Base-by-base conservation (phyloP, 2,797 vertebrate genomes). In the Bovichtus diacanthus region DNA sequence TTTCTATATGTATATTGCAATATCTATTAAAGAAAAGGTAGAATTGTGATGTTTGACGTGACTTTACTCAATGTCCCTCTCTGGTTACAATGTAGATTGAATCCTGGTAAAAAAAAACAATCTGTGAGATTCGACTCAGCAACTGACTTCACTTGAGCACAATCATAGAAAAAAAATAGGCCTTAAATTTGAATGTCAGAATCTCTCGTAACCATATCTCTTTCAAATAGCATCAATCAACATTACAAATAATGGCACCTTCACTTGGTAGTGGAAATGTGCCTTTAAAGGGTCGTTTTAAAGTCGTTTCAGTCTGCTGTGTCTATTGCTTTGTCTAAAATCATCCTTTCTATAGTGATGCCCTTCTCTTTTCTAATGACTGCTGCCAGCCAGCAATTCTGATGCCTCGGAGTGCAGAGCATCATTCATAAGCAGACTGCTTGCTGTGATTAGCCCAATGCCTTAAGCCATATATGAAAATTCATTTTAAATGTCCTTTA, bases 381-480 rank as follows among this genome's bases (percentile, higher is more conserved):
- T 85, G 80, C 92, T 86, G 82, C 86, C 80, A 88, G 84, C 74
- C 72, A 66, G 76, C 47, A 49, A 64, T 58, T 77, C 75, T 64
- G 76, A 87, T 81, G 83, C 80, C 86, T 83, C 53, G 2, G 23
- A 84, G 88, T 83, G 71, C 68, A 75, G 39, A 71, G 84, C 85
- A 90, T 89, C 84, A 87, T 88, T 92, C 87, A 92, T 81, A 80
- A 78, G 78, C 80, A 80, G 68, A 76, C 71, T 71, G 79, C 79
- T 81, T 72, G 85, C 91, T 91, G 91, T 88, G 90, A 93, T 93
- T 92, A 93, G 87, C 82, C 72, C 55, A 41, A 78, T 83, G 90
- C 92, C 92, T 89, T 86, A 87, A 90, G 91, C 87, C 87, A 90
- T 90, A 91, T 92, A 94, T 92, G 87, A 89, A 92, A 94, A 94